Base-by-base conservation (phyloP, 2,888 invertebrate genomes). In the Furcula furcula region DNA sequence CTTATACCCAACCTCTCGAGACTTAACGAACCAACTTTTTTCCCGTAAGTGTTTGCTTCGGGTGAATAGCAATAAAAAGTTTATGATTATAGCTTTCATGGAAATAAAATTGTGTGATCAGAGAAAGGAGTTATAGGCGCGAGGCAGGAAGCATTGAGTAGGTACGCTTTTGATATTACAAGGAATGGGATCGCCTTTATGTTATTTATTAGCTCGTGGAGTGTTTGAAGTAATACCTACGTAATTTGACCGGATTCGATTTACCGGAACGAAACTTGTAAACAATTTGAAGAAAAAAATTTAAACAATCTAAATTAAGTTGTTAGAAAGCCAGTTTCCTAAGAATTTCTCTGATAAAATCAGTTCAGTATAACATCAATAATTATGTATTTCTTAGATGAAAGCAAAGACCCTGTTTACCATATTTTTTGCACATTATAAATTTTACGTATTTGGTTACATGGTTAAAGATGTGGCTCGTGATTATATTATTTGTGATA, bases 1-100 rank as follows among this genome's bases (percentile, higher is more conserved):
- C 72, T 74, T 61, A 65, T 66, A 63, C 61, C 63, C 76, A 76
- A 76, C 76, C 74, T 77, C 74, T 65, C 33, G 62, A 68, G 66
- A 68, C 58, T 54, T 66, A 65, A 70, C 66, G 62, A 70, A 71
- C 56, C 40, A 60, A 62, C 58, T 68, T 72, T 65, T 59, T 60
- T 58, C 57, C 56, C 48, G 57, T 76, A 79, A 81, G 81, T 81
- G 82, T 83, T 78, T 70, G 74, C 70, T 64, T 65, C 65, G 61
- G 68, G 79, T 74, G 80, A 79, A 79, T 71, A 72, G 79, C 67
- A 76, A 81, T 86, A 86, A 86, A 86, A 86, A 75, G 62, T 84
- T 85, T 85, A 84, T 81, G 83, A 81, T 79, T 78, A 83, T 82
- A 67, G 76, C 80, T 67, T 77, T 78, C 79, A 74, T 77, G 76